Conservation (phyloP, 2,113 vertebrate species). For the Pteropus alecto region DNA sequence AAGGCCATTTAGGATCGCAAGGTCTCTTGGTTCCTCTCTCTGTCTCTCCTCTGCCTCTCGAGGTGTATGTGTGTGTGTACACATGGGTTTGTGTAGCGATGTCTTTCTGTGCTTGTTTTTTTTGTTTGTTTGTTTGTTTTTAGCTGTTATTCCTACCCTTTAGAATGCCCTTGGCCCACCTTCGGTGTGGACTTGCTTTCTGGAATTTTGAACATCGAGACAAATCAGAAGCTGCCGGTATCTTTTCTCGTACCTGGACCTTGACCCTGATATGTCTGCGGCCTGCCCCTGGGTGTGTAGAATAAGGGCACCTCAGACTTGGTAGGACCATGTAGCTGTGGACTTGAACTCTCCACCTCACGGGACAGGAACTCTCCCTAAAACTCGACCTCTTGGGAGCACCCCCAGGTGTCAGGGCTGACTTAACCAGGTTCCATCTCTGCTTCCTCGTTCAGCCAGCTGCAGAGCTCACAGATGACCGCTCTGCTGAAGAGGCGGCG, state of each 20-base stretch:
- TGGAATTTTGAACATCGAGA: background rate
- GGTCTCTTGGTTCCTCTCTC: background rate
- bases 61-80: fast-evolving
- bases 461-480: background rate
- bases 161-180: background rate
- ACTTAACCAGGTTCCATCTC: background rate
- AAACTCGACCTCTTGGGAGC: background rate
- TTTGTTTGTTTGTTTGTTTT: no score
- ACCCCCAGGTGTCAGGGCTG: background rate
- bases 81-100: fast-evolving
- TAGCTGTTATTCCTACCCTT: fast-evolving
- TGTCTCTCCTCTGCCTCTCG: background rate
- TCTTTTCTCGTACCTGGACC: background rate
- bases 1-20: background rate
- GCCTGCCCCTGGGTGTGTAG: background rate
- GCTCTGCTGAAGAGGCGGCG: background rate
- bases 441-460: fast-evolving
- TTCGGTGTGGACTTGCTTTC: background rate
- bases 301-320: background rate
- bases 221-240: background rate
- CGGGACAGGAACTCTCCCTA: background rate
- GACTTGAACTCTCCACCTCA: fast-evolving
- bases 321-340: fast-evolving
- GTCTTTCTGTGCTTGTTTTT: background rate
- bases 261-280: background rate